Conservation (phyloP, 2,888 invertebrate species). For the Entomobrya multifasciata region DNA sequence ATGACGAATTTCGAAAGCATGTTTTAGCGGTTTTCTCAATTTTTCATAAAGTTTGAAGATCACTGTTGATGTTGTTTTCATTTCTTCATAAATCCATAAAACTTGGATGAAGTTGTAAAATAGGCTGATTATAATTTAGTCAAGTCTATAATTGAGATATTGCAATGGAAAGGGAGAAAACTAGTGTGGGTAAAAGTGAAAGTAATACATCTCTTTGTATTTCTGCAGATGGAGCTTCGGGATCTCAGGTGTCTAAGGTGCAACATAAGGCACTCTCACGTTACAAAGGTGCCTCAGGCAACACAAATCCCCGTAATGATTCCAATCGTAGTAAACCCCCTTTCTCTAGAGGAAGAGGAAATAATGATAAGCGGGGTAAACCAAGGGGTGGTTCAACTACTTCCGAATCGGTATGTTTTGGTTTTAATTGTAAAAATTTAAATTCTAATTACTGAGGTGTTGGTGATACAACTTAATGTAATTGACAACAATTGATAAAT, state of each 20-base stretch:
- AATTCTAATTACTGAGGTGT: no score
- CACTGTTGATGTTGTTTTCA: no score
- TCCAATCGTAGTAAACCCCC: conserved; percentile 25
- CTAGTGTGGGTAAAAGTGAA: background rate
- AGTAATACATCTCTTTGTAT: background rate
- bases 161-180: background rate
- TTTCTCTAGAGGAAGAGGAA: conserved; percentile 39
- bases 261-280: conserved; percentile 58
- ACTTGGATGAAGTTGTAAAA: no score
- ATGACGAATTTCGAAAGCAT: no score
- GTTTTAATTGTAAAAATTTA: no score
- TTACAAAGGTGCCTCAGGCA: conserved; percentile 32
- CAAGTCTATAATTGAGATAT: no score
- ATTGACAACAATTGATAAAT: no score
- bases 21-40: no score
- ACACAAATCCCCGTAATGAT: conserved; percentile 52
- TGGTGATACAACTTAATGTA: no score
- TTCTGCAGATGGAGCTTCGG: conserved; percentile 67
- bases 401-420: conserved; percentile 68
- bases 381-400: conserved; percentile 44
- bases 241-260: conserved; percentile 69
- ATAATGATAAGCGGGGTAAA: conserved; percentile 43
- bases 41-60: no score
- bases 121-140: no score
- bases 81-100: no score